Base-by-base conservation (phyloP, 2,797 vertebrate species). In the Limnodromus scolopaceus region DNA sequence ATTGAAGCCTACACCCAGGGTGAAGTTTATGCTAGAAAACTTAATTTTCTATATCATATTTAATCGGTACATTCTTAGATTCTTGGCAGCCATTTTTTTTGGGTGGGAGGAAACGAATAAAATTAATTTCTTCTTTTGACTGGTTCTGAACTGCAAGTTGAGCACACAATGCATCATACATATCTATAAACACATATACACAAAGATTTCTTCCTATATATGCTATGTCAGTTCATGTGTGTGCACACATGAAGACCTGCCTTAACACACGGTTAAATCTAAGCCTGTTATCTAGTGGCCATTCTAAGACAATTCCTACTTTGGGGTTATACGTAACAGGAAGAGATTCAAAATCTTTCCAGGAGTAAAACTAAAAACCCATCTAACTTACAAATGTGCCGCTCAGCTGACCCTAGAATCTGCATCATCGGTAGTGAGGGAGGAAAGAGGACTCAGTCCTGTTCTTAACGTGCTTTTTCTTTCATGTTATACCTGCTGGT, bases 191-290 rank as follows among this genome's bases (percentile, higher is more conserved):
- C 41, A 28, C 10, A 32, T 2, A 23, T 1, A 7, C 19, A 41
- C 12, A 25, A 36, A 46, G 25, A 30, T 25, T 54, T 75, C 3
- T 51, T 51, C 36, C 39, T 23, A 1, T 3, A 38, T n/a, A 4
- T 30, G n/a, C 19, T 8, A 6, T 10, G 8, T 11, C 24, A 38
- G 18, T 11, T 53, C 32, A 13, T 1, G 3, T 4, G 8, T 2
- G 5, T 17, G n/a, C 15, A 30, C n/a, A 13, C 13, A 3, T 0
- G 5, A 53, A n/a, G 6, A 75, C 10, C 36, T 61, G 55, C 49
- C 34, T 51, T 66, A 46, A 53, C 18, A 39, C 14, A 6, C 4
- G 11, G 28, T 15, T 58, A 64, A 54, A 64, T 54, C 27, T 53
- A 13, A 41, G 43, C 25, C 38, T 49, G 2, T 24, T 65, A 28